Evolutionary conservation across 1,140 invertebrate species (phyloP).

Genomic region (Camponotus pennsylvanicus): DNA sequence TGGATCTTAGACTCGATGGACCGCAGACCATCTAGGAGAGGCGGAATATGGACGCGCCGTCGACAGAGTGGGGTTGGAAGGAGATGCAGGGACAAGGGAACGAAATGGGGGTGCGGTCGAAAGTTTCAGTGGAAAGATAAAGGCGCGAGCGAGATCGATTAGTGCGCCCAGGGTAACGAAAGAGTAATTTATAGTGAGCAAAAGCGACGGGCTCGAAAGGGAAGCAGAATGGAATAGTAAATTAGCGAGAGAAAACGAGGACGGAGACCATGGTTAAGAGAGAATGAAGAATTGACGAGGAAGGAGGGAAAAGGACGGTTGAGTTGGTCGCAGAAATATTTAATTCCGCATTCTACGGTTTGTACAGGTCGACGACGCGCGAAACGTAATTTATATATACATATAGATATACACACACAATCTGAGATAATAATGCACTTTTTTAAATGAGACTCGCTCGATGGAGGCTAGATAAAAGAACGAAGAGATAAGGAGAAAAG

Average conservation of each 20-base stretch:
- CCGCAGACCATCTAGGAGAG: constrained; percentile 24
- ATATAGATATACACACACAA: constrained; percentile 21
- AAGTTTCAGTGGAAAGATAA: constrained; percentile 63
- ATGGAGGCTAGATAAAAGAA: constrained; percentile 50
- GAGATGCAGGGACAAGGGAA: constrained; percentile 16
- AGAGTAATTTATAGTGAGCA: constrained; percentile 60
- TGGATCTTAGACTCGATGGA: constrained; percentile 49
- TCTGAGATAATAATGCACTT: constrained; percentile 58
- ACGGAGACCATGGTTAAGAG: constrained; percentile 29
- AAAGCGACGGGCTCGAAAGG: constrained; percentile 45
- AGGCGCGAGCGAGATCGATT: constrained; percentile 59
- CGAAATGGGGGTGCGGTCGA: constrained; percentile 49
- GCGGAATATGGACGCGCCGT: constrained; percentile 16
- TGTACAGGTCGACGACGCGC: not conserved
- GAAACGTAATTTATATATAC: constrained; percentile 31
- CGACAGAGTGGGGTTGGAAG: constrained; percentile 11
- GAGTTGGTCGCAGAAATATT: constrained; percentile 52
- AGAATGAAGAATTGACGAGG: constrained; percentile 47
- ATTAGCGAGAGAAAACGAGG: constrained; percentile 27
- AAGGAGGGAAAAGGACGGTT: constrained; percentile 21
- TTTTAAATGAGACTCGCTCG: constrained; percentile 60
- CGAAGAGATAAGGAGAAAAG: constrained; percentile 58
- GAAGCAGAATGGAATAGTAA: constrained; percentile 51
- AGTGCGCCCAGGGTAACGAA: constrained; percentile 56
- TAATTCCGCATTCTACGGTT: constrained; percentile 52